Base-by-base conservation (phyloP, 2,797 vertebrate genomes). In the Chaunax sp. region DNA sequence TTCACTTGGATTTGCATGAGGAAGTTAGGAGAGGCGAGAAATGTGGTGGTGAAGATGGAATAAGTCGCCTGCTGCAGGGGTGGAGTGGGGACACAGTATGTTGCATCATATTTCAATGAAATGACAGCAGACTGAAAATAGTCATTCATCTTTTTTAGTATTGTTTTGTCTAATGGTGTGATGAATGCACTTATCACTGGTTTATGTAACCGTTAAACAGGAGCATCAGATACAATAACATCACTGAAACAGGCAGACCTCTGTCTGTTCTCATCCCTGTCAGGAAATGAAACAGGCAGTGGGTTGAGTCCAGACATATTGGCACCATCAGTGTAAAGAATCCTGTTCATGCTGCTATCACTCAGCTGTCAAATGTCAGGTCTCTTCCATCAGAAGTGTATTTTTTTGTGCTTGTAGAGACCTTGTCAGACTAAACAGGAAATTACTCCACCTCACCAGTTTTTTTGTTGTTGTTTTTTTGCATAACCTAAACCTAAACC, bases 1-100 rank as follows among this genome's bases (percentile, higher is more conserved):
- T 73, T 85, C 63, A 33, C 75, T 82, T 52, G 78, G 76, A 90
- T 85, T 81, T 78, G 78, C 75, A 82, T 82, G 64, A 25, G 63
- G 64, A 72, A 63, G 71, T 54, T 28, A 62, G 75, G 54, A 37
- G 71, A 81, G 55, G 46, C 44, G 14, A 77, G 60, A 23, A 13
- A 57, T 43, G 58, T 7, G 49, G 64, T 40, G 43, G 49, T 23
- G 63, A 69, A 33, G 41, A 62, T 68, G 78, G 69, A 75, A 78
- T 85, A 64, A 60, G 33, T 10, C 1, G 7, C 13, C 40, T 6
- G 66, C 78, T 78, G 78, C 66, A 76, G 68, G 11, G n/a, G 16
- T 1, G 0, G 38, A 20, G 57, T 46, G 20, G 0, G 22, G 53
- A 35, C 59, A 33, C 22, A 19, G 41, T 55, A 7, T 16, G 19